Conservation (phyloP, 1,140 invertebrate species). For the Delia radicum region DNA sequence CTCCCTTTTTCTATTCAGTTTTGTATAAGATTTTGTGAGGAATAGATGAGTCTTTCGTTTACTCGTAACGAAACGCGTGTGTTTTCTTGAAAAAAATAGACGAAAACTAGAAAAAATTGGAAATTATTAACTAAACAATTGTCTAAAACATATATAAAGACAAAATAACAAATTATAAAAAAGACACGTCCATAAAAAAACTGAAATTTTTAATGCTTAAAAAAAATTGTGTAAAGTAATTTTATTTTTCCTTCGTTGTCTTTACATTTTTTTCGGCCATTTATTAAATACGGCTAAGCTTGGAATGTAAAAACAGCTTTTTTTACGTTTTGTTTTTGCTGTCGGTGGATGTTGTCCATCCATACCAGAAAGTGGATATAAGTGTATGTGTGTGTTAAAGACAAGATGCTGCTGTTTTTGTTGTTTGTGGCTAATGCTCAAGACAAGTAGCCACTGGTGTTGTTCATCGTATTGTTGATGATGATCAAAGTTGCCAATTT, state of each 20-base stretch:
- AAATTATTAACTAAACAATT: neutral
- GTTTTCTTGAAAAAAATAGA: neutral
- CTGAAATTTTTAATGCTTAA: neutral
- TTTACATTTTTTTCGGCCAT: neutral
- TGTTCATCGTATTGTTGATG: neutral
- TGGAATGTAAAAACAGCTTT: neutral
- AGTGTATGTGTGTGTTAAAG: neutral
- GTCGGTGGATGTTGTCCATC: neutral
- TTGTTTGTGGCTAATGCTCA: conserved; percentile 4
- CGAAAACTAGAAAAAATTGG: neutral
- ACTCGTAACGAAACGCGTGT: neutral
- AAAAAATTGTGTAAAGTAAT: neutral
- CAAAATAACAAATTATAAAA: neutral
- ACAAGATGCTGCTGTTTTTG: conserved; percentile 4
- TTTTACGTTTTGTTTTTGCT: too few relatives aligned
- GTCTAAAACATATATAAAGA: neutral
- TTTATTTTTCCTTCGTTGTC: neutral
- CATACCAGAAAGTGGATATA: neutral
- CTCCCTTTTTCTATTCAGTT: neutral
- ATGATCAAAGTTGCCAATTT: neutral
- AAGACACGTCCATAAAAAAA: neutral
- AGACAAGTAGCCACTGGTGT: conserved; percentile 14
- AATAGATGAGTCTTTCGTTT: neutral
- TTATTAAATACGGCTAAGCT: neutral
- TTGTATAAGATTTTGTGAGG: neutral